These are phyloP conservation scores for Diarsia brunnea DNA, from an alignment of 2,888 invertebrate species.

Conservation along the genomic window DNA sequence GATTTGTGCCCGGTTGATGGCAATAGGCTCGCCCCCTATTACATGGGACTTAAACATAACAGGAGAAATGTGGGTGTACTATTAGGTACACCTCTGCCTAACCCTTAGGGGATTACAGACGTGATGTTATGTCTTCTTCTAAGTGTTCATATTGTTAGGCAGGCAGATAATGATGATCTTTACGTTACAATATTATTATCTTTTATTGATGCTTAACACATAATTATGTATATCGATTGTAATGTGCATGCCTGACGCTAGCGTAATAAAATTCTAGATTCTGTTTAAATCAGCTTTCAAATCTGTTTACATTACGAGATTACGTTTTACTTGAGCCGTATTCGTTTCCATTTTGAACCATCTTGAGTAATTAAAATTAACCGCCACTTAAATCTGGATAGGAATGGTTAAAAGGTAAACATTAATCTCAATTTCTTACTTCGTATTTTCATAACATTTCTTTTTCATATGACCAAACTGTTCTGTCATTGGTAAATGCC, in stretches of 20 bases:
- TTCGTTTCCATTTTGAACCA: constrained; percentile 25
- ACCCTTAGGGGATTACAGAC: too few relatives aligned
- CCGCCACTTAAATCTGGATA: constrained; percentile 26
- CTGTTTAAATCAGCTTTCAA: not conserved
- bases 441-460: constrained; percentile 35
- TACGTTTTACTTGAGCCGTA: constrained; percentile 15
- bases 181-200: not conserved
- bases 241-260: not conserved
- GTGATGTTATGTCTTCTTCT: constrained; percentile 14
- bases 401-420: constrained; percentile 48
- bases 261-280: not conserved
- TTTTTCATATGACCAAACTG: constrained; percentile 30
- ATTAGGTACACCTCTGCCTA: too few relatives aligned
- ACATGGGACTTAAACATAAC: too few relatives aligned
- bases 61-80: too few relatives aligned
- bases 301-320: constrained; percentile 13
- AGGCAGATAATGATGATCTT: too few relatives aligned
- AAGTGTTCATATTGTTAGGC: not conserved
- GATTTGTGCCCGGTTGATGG: too few relatives aligned
- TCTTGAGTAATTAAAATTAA: constrained; percentile 49
- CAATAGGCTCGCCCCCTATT: too few relatives aligned
- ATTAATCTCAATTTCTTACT: constrained; percentile 42
- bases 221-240: not conserved
- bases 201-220: not conserved
- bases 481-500: constrained; percentile 31